Base-by-base conservation (phyloP, 2,888 invertebrate species). In the Gymnosoma rotundatum region DNA sequence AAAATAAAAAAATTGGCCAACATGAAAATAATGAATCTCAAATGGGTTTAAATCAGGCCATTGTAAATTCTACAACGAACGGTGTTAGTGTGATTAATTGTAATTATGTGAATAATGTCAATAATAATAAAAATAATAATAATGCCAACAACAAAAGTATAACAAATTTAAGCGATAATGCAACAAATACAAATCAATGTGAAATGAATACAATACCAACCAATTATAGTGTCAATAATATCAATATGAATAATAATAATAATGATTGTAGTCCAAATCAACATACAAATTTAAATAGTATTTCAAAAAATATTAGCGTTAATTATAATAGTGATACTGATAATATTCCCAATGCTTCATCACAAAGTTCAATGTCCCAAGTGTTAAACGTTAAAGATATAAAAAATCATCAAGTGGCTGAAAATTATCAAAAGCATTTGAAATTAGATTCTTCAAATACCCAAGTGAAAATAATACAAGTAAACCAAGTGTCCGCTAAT, bases 71-170 rank as follows among this genome's bases (percentile, higher is more conserved):
- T 69, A 75, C 84, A 78, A 78, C 84, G 25, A 84, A 91, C 83
- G 91, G 91, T 82, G 90, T 92, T 70, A 91, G 91, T 89, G 92
- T 92, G 83, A 90, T 92, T 83, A 92, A 90, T 88, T 91, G 92
- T 87, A 89, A 88, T 87, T 90, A 89, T 84, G 83, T 82, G 70
- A 87, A 84, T 86, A 87, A 81, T 80, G 7, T 42, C 4, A 42
- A 42, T 42, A 42, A 42, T 42, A 42, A 12, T 42, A 42, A 42
- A 69, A 87, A 85, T 78, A 42, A 42, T 73, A 87, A 86, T 79
- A 86, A 61, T 42, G 87, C 85, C 66, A 83, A 74, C 78, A 83
- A 73, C 63, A 83, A 75, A 64, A 81, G 74, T 78, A 73, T 74
- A 67, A 73, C 78, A 38, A 74, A 83, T 73, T 76, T 84, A 61